Percentiles rank a stretch among this genome's conserved stretches.
Evolutionary conservation across 2,888 invertebrate species (phyloP).

Genomic region (Malachius bipustulatus): DNA sequence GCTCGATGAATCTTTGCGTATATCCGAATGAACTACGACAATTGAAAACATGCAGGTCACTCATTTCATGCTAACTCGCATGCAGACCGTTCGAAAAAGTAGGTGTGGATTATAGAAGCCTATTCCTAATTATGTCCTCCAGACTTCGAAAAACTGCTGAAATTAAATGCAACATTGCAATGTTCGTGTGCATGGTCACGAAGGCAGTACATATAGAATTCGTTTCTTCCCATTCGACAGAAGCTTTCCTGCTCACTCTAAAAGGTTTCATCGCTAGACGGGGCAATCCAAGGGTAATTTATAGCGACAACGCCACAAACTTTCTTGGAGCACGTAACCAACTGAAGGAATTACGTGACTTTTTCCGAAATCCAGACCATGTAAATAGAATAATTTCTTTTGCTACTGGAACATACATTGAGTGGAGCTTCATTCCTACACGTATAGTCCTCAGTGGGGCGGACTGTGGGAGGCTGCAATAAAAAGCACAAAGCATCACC

Average conservation of each 20-base stretch:
- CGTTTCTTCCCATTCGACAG: slow-evolving; percentile 11
- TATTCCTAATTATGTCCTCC: slow-evolving; percentile 9
- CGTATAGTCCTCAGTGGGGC: no score
- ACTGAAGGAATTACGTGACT: slow-evolving; percentile 10
- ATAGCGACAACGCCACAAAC: slow-evolving; percentile 14
- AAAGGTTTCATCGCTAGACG: slow-evolving; percentile 16
- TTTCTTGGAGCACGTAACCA: slow-evolving; percentile 15
- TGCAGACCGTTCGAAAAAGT: slow-evolving; percentile 11
- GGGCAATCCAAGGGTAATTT: slow-evolving; percentile 9
- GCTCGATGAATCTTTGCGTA: no score
- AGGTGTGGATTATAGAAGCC: slow-evolving; percentile 14
- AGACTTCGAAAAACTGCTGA: slow-evolving; percentile 2
- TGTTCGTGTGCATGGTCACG: slow-evolving; percentile 15
- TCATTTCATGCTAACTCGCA: slow-evolving; percentile 1
- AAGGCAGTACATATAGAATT: slow-evolving; percentile 15
- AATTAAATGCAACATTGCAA: slow-evolving; percentile 12
- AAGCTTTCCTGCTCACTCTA: slow-evolving; percentile 12
- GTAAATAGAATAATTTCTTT: no score
- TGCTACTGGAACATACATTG: no score
- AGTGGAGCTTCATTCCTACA: no score
- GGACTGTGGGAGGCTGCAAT: no score
- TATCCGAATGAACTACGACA: no score
- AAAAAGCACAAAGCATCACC: no score
- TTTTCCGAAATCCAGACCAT: no score
- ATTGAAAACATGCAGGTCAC: no score